Evolutionary conservation across 1,140 invertebrate genomes (phyloP).

Genomic region (Drepana arcuata): DNA sequence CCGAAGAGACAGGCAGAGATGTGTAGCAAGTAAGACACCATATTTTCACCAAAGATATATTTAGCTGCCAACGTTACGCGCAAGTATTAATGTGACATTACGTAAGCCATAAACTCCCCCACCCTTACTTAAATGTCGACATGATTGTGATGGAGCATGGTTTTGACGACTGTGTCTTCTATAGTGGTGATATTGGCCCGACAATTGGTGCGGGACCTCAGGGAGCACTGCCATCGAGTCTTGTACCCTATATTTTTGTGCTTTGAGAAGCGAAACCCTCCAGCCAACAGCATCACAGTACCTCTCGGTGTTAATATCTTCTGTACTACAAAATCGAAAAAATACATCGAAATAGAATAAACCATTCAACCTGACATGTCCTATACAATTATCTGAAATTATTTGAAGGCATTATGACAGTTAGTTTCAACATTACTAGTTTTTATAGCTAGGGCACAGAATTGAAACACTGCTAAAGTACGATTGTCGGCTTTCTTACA

Average conservation of each 20-base stretch:
- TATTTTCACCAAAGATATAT: background rate
- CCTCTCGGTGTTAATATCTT: constrained; percentile 7
- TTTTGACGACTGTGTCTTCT: constrained; percentile 10
- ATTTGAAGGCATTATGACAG: no score
- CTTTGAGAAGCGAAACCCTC: constrained; percentile 24
- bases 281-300: constrained; percentile 19
- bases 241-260: constrained; percentile 9
- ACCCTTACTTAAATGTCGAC: background rate
- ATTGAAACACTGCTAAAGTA: no score
- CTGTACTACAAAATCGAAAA: background rate
- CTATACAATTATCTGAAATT: no score
- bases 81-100: background rate
- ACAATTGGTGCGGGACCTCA: constrained; percentile 20
- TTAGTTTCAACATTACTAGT: no score
- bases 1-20: background rate
- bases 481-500: no score
- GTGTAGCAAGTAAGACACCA: background rate
- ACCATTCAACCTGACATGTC: no score
- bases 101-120: background rate
- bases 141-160: constrained; percentile 15
- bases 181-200: constrained; percentile 23
- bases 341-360: no score
- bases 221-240: constrained; percentile 27
- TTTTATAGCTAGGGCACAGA: no score
- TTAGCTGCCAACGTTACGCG: background rate